Evolutionary conservation across 2,888 invertebrate species (phyloP).

Genomic region (Acrobasis consociella): DNA sequence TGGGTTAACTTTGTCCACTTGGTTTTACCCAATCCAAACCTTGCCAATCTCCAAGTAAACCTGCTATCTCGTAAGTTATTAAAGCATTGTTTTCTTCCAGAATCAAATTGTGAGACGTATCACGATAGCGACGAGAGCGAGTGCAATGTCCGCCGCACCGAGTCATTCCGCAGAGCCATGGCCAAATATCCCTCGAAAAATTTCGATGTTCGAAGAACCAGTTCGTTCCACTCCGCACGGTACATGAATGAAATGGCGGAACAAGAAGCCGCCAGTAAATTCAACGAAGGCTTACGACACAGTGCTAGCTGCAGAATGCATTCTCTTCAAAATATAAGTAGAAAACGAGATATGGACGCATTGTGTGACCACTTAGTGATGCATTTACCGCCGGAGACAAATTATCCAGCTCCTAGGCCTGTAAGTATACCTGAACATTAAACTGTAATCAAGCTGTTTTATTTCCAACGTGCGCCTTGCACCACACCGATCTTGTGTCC

Average conservation of each 20-base stretch:
- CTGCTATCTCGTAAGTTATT: background rate
- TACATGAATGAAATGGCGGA: conserved; percentile 58
- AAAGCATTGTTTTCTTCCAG: conserved; percentile 43
- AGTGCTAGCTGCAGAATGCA: conserved; percentile 64
- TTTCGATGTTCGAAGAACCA: conserved; percentile 66
- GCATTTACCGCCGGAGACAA: conserved; percentile 67
- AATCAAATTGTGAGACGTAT: conserved; percentile 73
- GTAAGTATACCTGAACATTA: conserved; percentile 42
- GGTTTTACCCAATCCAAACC: too few species aligned
- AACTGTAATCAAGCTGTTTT: too few species aligned
- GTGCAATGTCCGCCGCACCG: conserved; percentile 67
- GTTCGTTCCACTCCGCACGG: conserved; percentile 71
- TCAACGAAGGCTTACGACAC: conserved; percentile 51
- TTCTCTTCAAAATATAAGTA: conserved; percentile 70
- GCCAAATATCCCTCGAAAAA: conserved; percentile 57
- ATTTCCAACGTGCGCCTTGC: too few species aligned
- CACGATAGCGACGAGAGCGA: conserved; percentile 77
- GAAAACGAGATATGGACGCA: conserved; percentile 66
- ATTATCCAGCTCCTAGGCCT: conserved; percentile 65
- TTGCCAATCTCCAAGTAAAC: too few species aligned
- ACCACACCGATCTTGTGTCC: too few species aligned
- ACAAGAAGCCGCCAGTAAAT: conserved; percentile 46
- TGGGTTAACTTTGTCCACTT: too few species aligned
- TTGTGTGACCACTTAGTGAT: conserved; percentile 70
- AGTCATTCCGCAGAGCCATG: conserved; percentile 68